Percentiles rank a stretch among this genome's conserved stretches.
phyloP scores from a whole-genome alignment of 2,113 vertebrate genomes.

The Plotosus lineatus region DNA sequence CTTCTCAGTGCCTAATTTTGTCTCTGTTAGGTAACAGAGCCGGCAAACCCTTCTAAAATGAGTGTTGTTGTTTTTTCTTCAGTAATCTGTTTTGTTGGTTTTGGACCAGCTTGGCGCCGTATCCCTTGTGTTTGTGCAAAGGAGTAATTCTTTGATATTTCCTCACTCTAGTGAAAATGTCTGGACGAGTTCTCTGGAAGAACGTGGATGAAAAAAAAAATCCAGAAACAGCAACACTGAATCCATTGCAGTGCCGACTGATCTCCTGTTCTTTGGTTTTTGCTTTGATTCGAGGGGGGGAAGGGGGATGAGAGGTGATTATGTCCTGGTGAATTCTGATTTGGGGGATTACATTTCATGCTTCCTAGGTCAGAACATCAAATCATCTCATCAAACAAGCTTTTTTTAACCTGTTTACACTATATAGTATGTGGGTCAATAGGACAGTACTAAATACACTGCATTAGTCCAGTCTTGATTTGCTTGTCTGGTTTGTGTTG shows the following conservation, averaged over 20 bases:
- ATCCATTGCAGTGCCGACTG: background rate
- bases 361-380: background rate
- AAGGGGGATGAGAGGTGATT: background rate
- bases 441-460: slow-evolving; percentile 2
- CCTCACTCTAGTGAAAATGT: slow-evolving; percentile 4
- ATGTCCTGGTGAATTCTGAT: background rate
- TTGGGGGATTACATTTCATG: slow-evolving; percentile 18
- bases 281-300: background rate
- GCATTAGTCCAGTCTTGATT: background rate
- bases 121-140: background rate
- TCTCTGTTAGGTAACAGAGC: background rate
- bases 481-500: background rate
- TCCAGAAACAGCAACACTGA: slow-evolving; percentile 12
- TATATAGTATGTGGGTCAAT: slow-evolving; percentile 24
- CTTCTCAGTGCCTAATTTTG: background rate
- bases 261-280: background rate
- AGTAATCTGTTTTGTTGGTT: background rate
- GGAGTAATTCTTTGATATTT: background rate
- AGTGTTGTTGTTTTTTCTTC: background rate
- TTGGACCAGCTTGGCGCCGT: slow-evolving; percentile 1
- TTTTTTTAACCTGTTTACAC: slow-evolving; percentile 24
- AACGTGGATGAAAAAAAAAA: background rate
- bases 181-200: background rate
- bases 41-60: background rate
- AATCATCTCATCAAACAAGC: slow-evolving; percentile 13